A percentile compares a stretch with the other conserved stretches of the same genome.
Evolutionary conservation across 2,888 invertebrate species (phyloP).

Genomic region (Taenaris catops): DNA sequence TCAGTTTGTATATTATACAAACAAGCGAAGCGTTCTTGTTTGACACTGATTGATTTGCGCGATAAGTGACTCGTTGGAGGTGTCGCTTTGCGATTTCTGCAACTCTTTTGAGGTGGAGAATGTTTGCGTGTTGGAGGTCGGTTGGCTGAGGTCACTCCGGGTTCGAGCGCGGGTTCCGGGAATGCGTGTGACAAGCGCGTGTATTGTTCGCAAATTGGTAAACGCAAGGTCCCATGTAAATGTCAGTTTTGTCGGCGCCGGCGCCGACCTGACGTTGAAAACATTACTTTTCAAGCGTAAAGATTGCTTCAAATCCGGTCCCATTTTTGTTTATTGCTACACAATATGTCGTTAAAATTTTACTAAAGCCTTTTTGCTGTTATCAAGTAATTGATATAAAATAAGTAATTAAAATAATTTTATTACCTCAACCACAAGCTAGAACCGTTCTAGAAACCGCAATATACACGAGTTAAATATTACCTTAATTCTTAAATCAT

Average conservation of each 20-base stretch:
- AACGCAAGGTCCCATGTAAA: constrained; percentile 61
- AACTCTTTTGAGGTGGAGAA: constrained; percentile 26
- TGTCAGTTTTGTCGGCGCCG: constrained; percentile 60
- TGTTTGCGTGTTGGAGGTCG: constrained; percentile 41
- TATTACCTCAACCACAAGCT: background rate
- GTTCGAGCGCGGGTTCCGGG: constrained; percentile 59
- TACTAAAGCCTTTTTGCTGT: constrained; percentile 10
- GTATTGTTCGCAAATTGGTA: constrained; percentile 50
- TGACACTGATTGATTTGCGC: constrained; percentile 20
- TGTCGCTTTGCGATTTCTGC: constrained; percentile 20
- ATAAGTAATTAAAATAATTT: constrained; percentile 4
- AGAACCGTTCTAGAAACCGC: background rate
- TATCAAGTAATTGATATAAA: constrained; percentile 11
- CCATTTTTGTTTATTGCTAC: constrained; percentile 24
- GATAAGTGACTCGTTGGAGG: constrained; percentile 14
- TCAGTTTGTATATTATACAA: too few relatives aligned
- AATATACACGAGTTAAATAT: background rate
- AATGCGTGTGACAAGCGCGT: constrained; percentile 66
- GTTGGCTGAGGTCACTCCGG: constrained; percentile 50
- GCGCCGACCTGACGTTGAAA: constrained; percentile 42
- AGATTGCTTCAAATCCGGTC: constrained; percentile 27
- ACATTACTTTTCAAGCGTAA: constrained; percentile 26
- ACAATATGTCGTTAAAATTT: constrained; percentile 16
- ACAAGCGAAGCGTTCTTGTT: constrained; percentile 13
- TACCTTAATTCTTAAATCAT: background rate